phyloP scores from a whole-genome alignment of 2,113 vertebrate species.

The Poeciliopsis retropinna region DNA sequence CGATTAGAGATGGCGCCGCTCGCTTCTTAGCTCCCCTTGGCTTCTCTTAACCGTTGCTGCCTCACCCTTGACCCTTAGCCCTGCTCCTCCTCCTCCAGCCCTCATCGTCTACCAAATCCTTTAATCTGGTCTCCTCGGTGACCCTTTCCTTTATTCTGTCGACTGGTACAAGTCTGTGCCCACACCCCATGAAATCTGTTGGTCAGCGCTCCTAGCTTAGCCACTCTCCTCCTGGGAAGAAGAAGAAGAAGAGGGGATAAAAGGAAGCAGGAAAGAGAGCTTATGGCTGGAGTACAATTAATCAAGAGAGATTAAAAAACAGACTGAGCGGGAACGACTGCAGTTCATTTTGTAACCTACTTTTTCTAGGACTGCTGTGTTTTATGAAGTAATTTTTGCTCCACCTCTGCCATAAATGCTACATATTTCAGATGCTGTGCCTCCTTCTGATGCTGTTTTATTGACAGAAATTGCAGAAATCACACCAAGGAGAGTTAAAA shows the following conservation, averaged over 20 bases:
- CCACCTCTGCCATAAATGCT: background rate
- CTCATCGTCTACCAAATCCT: constrained; percentile 56
- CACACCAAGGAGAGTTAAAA: background rate
- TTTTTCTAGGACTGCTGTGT: background rate
- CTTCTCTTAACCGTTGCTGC: constrained; percentile 53
- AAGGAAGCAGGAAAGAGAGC: constrained; percentile 7
- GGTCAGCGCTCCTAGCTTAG: constrained; percentile 13
- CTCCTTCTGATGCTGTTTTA: background rate
- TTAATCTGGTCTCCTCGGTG: constrained; percentile 67
- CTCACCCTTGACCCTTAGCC: constrained; percentile 65
- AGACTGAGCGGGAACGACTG: background rate
- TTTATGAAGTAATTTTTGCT: background rate
- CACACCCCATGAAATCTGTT: constrained; percentile 63
- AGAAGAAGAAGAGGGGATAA: too few species aligned
- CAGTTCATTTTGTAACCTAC: background rate
- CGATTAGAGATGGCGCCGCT: constrained; percentile 56
- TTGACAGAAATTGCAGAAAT: background rate
- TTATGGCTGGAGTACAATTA: constrained; percentile 1
- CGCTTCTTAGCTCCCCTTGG: constrained; percentile 34
- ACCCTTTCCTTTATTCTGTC: constrained; percentile 63
- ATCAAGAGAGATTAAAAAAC: constrained; percentile 14
- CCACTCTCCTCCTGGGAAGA: constrained; percentile 14
- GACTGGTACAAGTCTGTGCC: constrained; percentile 65
- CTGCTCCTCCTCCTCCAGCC: constrained; percentile 35
- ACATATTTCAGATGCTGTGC: background rate